Evolutionary conservation across 2,113 vertebrate species (phyloP), one percentile per base, ranked within the genome.

Genomic region (Leptobrachium ailaonicum): DNA sequence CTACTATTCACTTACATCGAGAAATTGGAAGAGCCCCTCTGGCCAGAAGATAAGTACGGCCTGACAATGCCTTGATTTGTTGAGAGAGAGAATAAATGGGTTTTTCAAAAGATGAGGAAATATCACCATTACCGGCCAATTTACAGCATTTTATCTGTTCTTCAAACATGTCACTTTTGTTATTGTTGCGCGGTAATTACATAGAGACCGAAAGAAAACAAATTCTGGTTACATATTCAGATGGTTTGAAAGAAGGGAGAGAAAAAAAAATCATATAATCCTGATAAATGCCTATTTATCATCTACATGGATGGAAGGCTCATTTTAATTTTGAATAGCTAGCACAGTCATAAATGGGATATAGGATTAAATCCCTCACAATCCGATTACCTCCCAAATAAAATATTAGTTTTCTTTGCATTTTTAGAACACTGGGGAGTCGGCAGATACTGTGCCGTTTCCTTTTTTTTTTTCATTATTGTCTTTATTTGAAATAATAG

Each of bases 121-220:
- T 98, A 98, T 98, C 95, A 94, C 95, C 95, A 95, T 98, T 99
- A 98, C 97, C 91, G 93, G 94, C 96, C 96, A 98, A 99, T 98
- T 98, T 98, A 95, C 94, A 94, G 95, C 96, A 95, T 97, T 98
- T 98, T 97, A 99, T 98, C 97, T 96, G 95, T 96, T 98, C 95
- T 95, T 98, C 96, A 98, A 96, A 98, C 95, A 95, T 98, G 96
- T 98, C 98, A 98, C 95, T 99, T 98, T 95, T 96, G 96, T 96
- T 98, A 95, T 95, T 94, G 94, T 95, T 94, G 96, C 94, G 92
- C 95, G 94, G 96, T 98, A 98, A 99, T 99, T 99, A 98, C 94
- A 92, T 90, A 92, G 91, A 91, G 84, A 54, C 68, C 77, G 88
- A 91, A 92, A 87, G 89, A 91, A 92, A 92, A 92, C 91, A 92